Conservation (phyloP, 2,888 invertebrate species). For the Drosophila austrosaltans region DNA sequence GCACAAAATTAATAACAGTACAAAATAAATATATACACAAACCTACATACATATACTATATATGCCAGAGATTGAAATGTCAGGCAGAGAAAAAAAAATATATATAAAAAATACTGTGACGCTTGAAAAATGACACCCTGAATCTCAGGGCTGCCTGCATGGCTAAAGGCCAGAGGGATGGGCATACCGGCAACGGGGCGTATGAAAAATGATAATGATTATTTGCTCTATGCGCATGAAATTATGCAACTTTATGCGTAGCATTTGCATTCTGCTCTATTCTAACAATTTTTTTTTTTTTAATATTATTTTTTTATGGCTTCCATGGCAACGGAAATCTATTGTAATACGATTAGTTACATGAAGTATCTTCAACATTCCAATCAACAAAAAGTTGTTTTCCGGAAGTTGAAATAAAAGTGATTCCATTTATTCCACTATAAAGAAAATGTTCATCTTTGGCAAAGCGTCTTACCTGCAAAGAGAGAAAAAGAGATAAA, state of each 20-base stretch:
- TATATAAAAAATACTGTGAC: not conserved
- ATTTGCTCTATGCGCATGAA: constrained; percentile 75
- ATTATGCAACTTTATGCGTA: constrained; percentile 71
- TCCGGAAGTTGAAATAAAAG: not conserved
- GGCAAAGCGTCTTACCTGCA: constrained; percentile 25
- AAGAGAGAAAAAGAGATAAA: constrained; percentile 2
- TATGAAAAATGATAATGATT: constrained; percentile 68
- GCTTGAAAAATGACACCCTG: constrained; percentile 34
- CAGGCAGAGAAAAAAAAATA: constrained; percentile 39
- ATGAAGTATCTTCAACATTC: not conserved
- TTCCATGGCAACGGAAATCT: constrained; percentile 15
- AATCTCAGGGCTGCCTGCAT: not conserved
- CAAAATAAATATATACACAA: constrained; percentile 31
- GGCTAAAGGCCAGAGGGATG: not conserved
- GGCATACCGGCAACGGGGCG: constrained; percentile 28
- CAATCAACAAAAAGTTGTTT: not conserved
- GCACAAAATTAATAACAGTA: constrained; percentile 51
- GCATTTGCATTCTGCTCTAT: not conserved
- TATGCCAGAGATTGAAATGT: constrained; percentile 70
- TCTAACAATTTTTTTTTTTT: constrained; percentile 15
- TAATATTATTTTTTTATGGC: constrained; percentile 7
- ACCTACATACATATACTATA: constrained; percentile 20
- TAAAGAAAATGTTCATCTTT: not conserved
- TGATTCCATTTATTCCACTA: not conserved
- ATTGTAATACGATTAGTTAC: not conserved